Conservation (phyloP, 2,888 invertebrate species). For the Cataglyphis livida region DNA sequence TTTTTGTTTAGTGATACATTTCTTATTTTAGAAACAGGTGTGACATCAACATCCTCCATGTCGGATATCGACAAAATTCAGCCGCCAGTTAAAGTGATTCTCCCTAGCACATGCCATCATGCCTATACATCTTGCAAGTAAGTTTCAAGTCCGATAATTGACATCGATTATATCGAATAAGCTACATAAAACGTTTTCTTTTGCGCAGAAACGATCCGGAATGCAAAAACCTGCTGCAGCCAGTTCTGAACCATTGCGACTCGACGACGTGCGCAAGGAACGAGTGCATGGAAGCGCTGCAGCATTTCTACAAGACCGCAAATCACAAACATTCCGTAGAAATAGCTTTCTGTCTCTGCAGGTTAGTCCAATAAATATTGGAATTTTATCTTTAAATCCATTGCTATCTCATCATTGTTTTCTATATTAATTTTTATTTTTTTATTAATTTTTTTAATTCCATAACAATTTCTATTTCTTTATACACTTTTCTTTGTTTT, state of each 20-base stretch:
- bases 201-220: constrained; percentile 91
- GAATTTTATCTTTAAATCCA: neutral
- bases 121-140: constrained; percentile 87
- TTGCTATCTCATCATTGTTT: neutral
- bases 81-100: constrained; percentile 89
- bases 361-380: constrained; percentile 87
- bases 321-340: constrained; percentile 94
- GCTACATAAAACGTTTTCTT: neutral
- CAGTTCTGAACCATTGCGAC: constrained; percentile 95
- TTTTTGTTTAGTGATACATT: neutral
- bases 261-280: constrained; percentile 92
- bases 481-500: neutral
- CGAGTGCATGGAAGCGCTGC: constrained; percentile 95
- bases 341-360: constrained; percentile 97
- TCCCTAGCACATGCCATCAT: constrained; percentile 95
- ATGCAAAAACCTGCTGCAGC: constrained; percentile 92
- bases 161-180: neutral
- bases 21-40: constrained; percentile 58
- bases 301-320: constrained; percentile 94
- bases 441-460: neutral
- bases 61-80: constrained; percentile 86
- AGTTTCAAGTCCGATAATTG: constrained; percentile 63
- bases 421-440: neutral
- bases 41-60: constrained; percentile 73
- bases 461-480: neutral